Percentiles rank a stretch among this genome's conserved stretches.
These are phyloP conservation scores for Drosophila fungiperda DNA, from an alignment of 2,888 invertebrate species.

Conservation along the genomic window DNA sequence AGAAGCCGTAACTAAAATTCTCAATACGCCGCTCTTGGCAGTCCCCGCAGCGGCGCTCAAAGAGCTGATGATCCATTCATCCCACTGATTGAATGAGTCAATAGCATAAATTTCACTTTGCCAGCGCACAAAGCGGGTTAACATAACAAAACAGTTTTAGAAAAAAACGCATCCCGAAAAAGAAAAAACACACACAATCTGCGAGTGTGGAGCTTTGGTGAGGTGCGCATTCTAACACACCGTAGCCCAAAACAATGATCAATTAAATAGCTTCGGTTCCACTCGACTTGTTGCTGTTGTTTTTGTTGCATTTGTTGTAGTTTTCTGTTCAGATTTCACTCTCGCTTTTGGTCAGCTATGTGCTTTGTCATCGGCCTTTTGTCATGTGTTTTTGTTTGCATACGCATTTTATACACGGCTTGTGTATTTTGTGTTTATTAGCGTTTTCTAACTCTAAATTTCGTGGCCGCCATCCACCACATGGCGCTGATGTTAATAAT, in stretches of 20 bases:
- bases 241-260: slow-evolving; percentile 40
- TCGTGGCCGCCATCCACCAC: slow-evolving; percentile 19
- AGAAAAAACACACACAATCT: neutral
- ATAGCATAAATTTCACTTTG: slow-evolving; percentile 72
- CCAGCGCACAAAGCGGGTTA: slow-evolving; percentile 12
- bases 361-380: slow-evolving; percentile 19
- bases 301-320: slow-evolving; percentile 15
- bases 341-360: slow-evolving; percentile 64
- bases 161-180: slow-evolving; percentile 1
- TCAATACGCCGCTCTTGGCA: slow-evolving; percentile 1
- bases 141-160: slow-evolving; percentile 22
- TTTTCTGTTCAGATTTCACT: slow-evolving; percentile 68
- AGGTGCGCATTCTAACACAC: slow-evolving; percentile 50
- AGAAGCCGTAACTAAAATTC: neutral
- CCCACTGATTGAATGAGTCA: slow-evolving; percentile 59
- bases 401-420: slow-evolving; percentile 21
- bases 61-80: slow-evolving; percentile 5
- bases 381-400: slow-evolving; percentile 46
- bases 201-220: neutral
- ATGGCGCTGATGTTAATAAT: slow-evolving; percentile 59
- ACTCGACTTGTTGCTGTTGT: slow-evolving; percentile 1
- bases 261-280: slow-evolving; percentile 71
- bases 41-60: slow-evolving; percentile 13
- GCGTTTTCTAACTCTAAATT: neutral
- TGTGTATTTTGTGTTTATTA: slow-evolving; percentile 17